phyloP scores from a whole-genome alignment of 1,140 invertebrate species.

The Drosophila ogumai region DNA sequence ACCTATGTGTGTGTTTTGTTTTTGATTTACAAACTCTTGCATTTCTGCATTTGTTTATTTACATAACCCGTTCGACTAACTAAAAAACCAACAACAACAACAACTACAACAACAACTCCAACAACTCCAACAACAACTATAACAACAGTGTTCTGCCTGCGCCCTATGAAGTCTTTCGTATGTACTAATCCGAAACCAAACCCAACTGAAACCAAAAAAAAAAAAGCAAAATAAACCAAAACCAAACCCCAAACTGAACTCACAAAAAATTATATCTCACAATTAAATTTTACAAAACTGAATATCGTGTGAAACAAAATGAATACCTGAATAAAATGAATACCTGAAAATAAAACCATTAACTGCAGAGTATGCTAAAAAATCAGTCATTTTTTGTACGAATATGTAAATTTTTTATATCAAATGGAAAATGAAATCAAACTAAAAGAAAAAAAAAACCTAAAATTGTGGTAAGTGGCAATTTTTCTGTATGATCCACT shows the following conservation, averaged over 20 bases:
- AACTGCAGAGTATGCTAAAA: slow-evolving; percentile 30
- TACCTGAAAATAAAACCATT: slow-evolving; percentile 39
- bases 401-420: slow-evolving; percentile 60
- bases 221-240: slow-evolving; percentile 18
- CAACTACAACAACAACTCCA: slow-evolving; percentile 32
- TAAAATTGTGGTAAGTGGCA: slow-evolving; percentile 70
- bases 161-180: slow-evolving; percentile 85
- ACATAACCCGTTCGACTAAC: slow-evolving; percentile 77
- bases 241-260: slow-evolving; percentile 23
- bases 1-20: slow-evolving; percentile 83
- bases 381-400: slow-evolving; percentile 60
- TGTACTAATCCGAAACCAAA: slow-evolving; percentile 70
- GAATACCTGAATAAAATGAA: slow-evolving; percentile 59
- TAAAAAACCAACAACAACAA: slow-evolving; percentile 46
- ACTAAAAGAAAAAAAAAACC: slow-evolving; percentile 7
- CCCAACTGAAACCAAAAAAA: slow-evolving; percentile 27
- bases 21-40: slow-evolving; percentile 83
- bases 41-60: slow-evolving; percentile 83
- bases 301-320: slow-evolving; percentile 65
- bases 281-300: slow-evolving; percentile 59
- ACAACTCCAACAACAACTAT: slow-evolving; percentile 15
- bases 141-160: slow-evolving; percentile 78
- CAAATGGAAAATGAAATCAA: slow-evolving; percentile 44
- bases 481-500: slow-evolving; percentile 61
- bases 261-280: slow-evolving; percentile 60